A percentile compares a stretch with the other conserved stretches of the same genome.
Conservation (phyloP, 1,140 invertebrate genomes). For the Eubasilissa regina region DNA sequence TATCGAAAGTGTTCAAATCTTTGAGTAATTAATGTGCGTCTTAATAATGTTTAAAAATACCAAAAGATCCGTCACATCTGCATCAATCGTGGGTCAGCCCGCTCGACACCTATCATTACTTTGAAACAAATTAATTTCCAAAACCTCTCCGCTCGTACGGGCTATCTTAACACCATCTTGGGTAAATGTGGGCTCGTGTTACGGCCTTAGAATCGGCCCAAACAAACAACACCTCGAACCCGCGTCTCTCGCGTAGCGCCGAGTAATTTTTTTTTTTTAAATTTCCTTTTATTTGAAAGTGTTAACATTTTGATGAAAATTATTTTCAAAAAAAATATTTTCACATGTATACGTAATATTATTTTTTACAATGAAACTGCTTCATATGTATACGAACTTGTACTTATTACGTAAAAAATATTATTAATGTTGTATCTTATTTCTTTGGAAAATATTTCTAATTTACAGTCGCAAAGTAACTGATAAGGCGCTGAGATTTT, state of each 20-base stretch:
- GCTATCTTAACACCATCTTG: constrained; percentile 58
- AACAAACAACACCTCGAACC: constrained; percentile 22
- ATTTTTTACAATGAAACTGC: too few species aligned
- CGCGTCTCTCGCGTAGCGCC: not conserved
- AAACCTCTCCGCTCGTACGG: constrained; percentile 39
- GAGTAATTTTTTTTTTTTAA: not conserved
- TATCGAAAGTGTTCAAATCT: too few species aligned
- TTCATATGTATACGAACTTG: too few species aligned
- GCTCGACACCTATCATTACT: constrained; percentile 56
- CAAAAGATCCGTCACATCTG: not conserved
- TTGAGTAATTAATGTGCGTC: too few species aligned
- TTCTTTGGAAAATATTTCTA: too few species aligned
- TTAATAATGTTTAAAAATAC: too few species aligned
- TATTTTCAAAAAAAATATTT: too few species aligned
- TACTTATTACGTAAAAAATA: too few species aligned
- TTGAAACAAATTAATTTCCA: constrained; percentile 59
- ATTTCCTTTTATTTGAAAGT: not conserved
- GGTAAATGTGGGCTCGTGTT: constrained; percentile 41
- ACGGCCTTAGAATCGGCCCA: constrained; percentile 22
- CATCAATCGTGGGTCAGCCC: constrained; percentile 10
- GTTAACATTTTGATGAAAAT: not conserved
- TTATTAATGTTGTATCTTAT: too few species aligned
- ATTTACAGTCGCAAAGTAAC: too few species aligned
- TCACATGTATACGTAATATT: too few species aligned
- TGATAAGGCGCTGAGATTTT: too few species aligned